These are phyloP conservation scores for Proterorhinus semilunaris DNA, from an alignment of 2,113 vertebrate species.

Conservation along the genomic window DNA sequence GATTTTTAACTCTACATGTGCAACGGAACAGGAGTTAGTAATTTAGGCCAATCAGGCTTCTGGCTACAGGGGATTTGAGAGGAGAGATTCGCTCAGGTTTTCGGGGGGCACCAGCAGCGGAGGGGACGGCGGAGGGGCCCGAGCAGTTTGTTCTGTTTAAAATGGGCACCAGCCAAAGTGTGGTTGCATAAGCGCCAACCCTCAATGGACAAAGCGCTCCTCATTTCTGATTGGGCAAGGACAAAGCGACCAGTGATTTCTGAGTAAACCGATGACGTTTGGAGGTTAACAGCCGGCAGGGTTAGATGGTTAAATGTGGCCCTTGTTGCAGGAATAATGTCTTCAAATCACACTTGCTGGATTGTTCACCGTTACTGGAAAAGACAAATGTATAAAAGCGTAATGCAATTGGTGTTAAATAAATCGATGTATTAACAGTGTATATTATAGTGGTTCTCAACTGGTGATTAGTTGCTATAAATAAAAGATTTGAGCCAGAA, in stretches of 20 bases:
- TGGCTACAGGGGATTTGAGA: constrained; percentile 45
- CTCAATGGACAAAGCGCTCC: neutral
- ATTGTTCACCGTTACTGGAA: neutral
- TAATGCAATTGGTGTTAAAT: too few species aligned
- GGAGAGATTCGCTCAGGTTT: constrained; percentile 20
- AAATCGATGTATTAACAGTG: too few species aligned
- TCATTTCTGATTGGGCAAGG: neutral
- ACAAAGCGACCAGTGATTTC: neutral
- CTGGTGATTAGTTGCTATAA: too few species aligned
- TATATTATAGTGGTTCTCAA: too few species aligned
- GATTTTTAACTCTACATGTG: constrained; percentile 57
- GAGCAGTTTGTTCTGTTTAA: constrained; percentile 8
- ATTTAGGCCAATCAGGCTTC: constrained; percentile 58
- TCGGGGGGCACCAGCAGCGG: neutral
- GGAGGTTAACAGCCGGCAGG: neutral
- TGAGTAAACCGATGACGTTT: neutral
- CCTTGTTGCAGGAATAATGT: neutral
- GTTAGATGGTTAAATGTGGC: neutral
- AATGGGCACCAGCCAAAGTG: neutral
- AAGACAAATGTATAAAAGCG: too few species aligned
- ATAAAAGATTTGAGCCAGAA: too few species aligned
- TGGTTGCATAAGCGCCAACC: constrained; percentile 3
- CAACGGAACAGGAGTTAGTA: constrained; percentile 35
- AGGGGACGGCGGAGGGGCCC: neutral
- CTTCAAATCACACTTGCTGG: neutral